phyloP scores from a whole-genome alignment of 2,888 invertebrate genomes.

The Taenaris catops region DNA sequence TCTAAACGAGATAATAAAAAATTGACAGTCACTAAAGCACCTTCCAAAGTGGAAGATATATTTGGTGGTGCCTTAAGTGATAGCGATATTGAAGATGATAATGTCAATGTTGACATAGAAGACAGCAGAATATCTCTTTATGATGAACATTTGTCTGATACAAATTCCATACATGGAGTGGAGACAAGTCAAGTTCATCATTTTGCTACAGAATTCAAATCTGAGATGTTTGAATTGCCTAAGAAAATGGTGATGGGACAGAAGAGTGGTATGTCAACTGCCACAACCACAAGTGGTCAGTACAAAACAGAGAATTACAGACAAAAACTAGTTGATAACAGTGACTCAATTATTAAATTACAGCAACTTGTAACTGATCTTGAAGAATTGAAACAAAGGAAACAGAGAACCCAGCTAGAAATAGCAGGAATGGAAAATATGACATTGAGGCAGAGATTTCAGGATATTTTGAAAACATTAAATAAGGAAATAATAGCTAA shows the following conservation, averaged over 20 bases:
- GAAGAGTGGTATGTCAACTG: constrained; percentile 1
- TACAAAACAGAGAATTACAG: constrained; percentile 12
- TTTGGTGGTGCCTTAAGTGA: constrained; percentile 96
- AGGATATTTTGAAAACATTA: constrained; percentile 88
- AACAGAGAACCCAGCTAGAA: constrained; percentile 90
- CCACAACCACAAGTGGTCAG: neutral
- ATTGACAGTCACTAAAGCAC: constrained; percentile 18
- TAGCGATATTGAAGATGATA: constrained; percentile 89
- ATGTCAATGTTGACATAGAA: constrained; percentile 88
- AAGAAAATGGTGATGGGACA: constrained; percentile 4
- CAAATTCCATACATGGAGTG: constrained; percentile 45
- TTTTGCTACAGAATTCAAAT: constrained; percentile 52
- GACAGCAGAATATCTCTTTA: constrained; percentile 88
- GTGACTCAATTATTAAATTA: constrained; percentile 81
- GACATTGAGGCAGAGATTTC: constrained; percentile 91
- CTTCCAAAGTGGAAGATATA: constrained; percentile 83
- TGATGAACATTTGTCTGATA: constrained; percentile 83
- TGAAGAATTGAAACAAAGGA: constrained; percentile 85
- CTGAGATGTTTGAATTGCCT: constrained; percentile 45
- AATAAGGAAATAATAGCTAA: constrained; percentile 89
- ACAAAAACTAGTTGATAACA: constrained; percentile 46
- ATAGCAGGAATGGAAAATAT: constrained; percentile 92
- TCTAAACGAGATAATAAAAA: constrained; percentile 32
- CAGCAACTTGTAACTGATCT: constrained; percentile 85
- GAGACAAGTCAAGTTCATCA: constrained; percentile 26